A percentile compares a stretch with the other conserved stretches of the same genome.
phyloP scores from a whole-genome alignment of 1,140 invertebrate species.

The Drosophila sturtevanti region DNA sequence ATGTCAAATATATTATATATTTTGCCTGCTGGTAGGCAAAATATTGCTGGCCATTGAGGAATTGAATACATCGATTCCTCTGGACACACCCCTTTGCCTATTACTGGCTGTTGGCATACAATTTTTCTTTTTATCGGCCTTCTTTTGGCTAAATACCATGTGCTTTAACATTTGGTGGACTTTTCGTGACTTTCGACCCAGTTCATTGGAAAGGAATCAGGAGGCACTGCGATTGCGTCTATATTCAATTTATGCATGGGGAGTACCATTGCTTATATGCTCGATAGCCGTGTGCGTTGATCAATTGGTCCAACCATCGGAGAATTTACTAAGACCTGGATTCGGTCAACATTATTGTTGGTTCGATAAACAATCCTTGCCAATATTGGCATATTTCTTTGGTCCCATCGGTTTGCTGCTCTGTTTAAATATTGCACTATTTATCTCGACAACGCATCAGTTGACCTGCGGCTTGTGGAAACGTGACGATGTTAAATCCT shows the following conservation, averaged over 20 bases:
- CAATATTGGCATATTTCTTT: constrained; percentile 92
- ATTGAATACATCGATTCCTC: constrained; percentile 81
- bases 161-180: constrained; percentile 98
- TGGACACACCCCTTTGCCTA: constrained; percentile 86
- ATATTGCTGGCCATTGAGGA: constrained; percentile 87
- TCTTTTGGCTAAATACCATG: constrained; percentile 98
- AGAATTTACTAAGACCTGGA: constrained; percentile 85
- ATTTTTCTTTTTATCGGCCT: constrained; percentile 96
- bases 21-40: constrained; percentile 90
- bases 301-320: constrained; percentile 80
- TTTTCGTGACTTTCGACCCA: constrained; percentile 92
- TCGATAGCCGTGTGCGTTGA: constrained; percentile 88
- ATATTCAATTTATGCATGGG: constrained; percentile 92
- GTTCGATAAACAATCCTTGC: constrained; percentile 90
- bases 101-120: constrained; percentile 92
- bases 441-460: constrained; percentile 91
- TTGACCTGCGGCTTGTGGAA: constrained; percentile 94
- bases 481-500: constrained; percentile 92
- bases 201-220: constrained; percentile 91
- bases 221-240: constrained; percentile 89
- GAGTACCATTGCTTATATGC: constrained; percentile 89
- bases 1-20: constrained; percentile 92
- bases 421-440: constrained; percentile 89
- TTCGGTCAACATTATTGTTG: constrained; percentile 90
- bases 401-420: constrained; percentile 91